These are phyloP conservation scores for Idris sp. DNA, from an alignment of 1,140 invertebrate species.

Conservation along the genomic window DNA sequence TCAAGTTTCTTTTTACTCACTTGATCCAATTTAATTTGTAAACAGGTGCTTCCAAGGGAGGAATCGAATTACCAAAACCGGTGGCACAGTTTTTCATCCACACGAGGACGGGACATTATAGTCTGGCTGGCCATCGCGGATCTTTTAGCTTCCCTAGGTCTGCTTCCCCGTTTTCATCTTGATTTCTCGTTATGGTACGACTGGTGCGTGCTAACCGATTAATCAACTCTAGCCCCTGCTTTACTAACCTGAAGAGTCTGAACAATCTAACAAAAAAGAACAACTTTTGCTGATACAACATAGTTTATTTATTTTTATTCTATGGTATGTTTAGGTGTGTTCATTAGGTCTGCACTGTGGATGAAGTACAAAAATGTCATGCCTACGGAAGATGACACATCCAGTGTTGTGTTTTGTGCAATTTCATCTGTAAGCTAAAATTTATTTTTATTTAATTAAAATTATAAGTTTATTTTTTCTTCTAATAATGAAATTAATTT, in stretches of 20 bases:
- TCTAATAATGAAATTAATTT: too few relatives aligned
- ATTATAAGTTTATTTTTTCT: too few relatives aligned
- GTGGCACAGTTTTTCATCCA: constrained; percentile 80
- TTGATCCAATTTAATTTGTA: too few relatives aligned
- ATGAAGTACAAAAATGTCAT: constrained; percentile 83
- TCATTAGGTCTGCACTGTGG: constrained; percentile 85
- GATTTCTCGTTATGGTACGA: constrained; percentile 61
- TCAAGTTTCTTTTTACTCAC: too few relatives aligned
- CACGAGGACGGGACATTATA: constrained; percentile 84
- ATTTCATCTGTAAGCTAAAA: constrained; percentile 83
- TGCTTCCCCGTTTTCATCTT: constrained; percentile 55
- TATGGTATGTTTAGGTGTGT: constrained; percentile 80
- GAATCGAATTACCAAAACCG: constrained; percentile 71
- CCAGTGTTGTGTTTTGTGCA: constrained; percentile 85
- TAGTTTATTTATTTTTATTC: neutral
- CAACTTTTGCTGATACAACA: neutral
- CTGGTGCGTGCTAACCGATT: constrained; percentile 31
- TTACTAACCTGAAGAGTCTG: too few relatives aligned
- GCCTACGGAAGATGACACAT: constrained; percentile 81
- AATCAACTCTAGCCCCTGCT: too few relatives aligned
- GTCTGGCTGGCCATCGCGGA: constrained; percentile 88
- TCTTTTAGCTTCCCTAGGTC: constrained; percentile 86
- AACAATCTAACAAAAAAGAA: neutral
- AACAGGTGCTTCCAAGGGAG: constrained; percentile 78
- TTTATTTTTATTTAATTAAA: neutral